phyloP scores from a whole-genome alignment of 2,888 invertebrate genomes.

The Brachylomia viminalis region DNA sequence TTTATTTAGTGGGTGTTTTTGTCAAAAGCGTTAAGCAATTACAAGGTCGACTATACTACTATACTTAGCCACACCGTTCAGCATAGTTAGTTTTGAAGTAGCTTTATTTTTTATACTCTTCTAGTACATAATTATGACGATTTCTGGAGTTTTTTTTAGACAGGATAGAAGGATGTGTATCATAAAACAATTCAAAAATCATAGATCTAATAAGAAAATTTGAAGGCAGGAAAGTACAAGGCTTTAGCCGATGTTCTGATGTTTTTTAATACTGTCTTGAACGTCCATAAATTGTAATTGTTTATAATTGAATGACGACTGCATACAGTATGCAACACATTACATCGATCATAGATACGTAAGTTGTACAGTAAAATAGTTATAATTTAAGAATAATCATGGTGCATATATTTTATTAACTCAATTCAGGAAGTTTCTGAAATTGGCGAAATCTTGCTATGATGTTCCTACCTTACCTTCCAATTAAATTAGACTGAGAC shows the following conservation, averaged over 20 bases:
- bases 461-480: constrained; percentile 33
- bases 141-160: constrained; percentile 21
- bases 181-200: constrained; percentile 18
- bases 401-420: constrained; percentile 56
- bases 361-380: constrained; percentile 85
- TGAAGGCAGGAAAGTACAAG: constrained; percentile 41
- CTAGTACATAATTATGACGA: constrained; percentile 30
- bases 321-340: constrained; percentile 56
- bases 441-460: constrained; percentile 50
- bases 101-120: constrained; percentile 45
- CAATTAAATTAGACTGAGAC: background rate
- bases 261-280: constrained; percentile 45
- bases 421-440: constrained; percentile 39
- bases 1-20: background rate
- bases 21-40: constrained; percentile 6
- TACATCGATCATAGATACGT: constrained; percentile 76
- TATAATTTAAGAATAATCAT: constrained; percentile 81
- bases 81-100: constrained; percentile 27
- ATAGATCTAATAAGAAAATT: constrained; percentile 23
- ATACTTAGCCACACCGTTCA: constrained; percentile 27
- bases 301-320: constrained; percentile 48
- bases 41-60: constrained; percentile 13
- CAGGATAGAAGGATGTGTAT: constrained; percentile 21
- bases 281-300: constrained; percentile 58
- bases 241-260: constrained; percentile 41